These are phyloP conservation scores for Strigamia maritima DNA, from an alignment of 2,888 invertebrate species.

Conservation along the genomic window DNA sequence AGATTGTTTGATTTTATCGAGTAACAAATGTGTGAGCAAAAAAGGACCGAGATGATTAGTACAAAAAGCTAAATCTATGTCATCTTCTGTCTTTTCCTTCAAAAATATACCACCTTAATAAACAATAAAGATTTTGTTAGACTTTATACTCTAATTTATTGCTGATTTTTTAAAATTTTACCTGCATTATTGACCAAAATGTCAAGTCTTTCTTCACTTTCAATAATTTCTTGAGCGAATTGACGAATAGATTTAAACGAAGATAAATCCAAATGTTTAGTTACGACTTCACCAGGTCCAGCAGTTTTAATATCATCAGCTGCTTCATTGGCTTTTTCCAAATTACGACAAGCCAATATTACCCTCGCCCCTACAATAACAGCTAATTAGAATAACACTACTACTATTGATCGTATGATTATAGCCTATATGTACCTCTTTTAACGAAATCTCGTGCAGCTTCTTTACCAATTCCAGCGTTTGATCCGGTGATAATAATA, in stretches of 20 bases:
- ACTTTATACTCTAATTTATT: background rate
- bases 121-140: no score
- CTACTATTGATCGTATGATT: no score
- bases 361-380: constrained; percentile 17
- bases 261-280: background rate
- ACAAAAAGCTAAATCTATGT: constrained; percentile 43
- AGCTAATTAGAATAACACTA: no score
- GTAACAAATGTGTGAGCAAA: constrained; percentile 42
- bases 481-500: constrained; percentile 55
- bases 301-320: constrained; percentile 23
- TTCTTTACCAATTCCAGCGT: constrained; percentile 53
- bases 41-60: constrained; percentile 43
- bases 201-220: constrained; percentile 35
- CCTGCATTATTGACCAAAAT: constrained; percentile 42
- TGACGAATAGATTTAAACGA: constrained; percentile 21
- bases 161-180: background rate
- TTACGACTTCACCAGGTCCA: background rate
- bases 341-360: constrained; percentile 36
- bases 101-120: constrained; percentile 38
- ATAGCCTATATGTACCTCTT: no score
- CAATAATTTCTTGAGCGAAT: constrained; percentile 31
- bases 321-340: constrained; percentile 11
- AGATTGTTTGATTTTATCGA: constrained; percentile 43
- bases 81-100: constrained; percentile 44
- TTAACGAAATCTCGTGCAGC: constrained; percentile 53